These are phyloP conservation scores for Steatornis caripensis DNA, from an alignment of 2,113 vertebrate genomes.

Conservation along the genomic window DNA sequence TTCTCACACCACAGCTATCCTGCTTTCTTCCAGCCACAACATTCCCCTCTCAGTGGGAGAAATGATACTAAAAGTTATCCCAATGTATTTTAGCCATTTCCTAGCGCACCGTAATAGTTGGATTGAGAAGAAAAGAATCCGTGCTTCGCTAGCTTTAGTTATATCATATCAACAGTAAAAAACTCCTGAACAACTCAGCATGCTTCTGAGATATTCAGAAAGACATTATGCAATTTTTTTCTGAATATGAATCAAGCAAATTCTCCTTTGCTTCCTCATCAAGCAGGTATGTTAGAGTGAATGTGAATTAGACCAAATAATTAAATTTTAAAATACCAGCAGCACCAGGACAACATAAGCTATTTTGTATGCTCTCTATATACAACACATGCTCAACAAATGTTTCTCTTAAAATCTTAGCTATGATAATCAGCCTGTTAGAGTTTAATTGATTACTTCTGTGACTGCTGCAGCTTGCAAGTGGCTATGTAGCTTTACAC, in stretches of 20 bases:
- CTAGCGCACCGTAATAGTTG: not conserved
- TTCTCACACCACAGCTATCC: not conserved
- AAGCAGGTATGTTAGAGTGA: not conserved
- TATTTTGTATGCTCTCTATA: not conserved
- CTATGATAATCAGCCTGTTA: not conserved
- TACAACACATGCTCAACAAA: not conserved
- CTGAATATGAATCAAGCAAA: not conserved
- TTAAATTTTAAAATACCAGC: not conserved
- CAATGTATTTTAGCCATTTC: not conserved
- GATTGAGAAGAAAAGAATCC: not conserved
- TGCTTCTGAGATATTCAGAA: not conserved
- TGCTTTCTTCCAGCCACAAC: not conserved
- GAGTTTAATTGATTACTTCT: not conserved
- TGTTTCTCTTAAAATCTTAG: not conserved
- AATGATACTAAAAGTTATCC: not conserved
- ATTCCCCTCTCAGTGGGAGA: not conserved
- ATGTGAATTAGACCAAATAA: not conserved
- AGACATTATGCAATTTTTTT: not conserved
- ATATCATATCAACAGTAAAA: not conserved
- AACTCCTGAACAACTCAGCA: not conserved
- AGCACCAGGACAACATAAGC: not conserved
- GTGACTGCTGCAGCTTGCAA: not conserved
- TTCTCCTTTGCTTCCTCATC: not conserved
- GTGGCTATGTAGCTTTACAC: not conserved
- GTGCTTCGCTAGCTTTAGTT: not conserved